Evolutionary conservation across 2,797 vertebrate genomes (phyloP), one percentile per base, ranked within the genome.

Genomic region (Menidia menidia): DNA sequence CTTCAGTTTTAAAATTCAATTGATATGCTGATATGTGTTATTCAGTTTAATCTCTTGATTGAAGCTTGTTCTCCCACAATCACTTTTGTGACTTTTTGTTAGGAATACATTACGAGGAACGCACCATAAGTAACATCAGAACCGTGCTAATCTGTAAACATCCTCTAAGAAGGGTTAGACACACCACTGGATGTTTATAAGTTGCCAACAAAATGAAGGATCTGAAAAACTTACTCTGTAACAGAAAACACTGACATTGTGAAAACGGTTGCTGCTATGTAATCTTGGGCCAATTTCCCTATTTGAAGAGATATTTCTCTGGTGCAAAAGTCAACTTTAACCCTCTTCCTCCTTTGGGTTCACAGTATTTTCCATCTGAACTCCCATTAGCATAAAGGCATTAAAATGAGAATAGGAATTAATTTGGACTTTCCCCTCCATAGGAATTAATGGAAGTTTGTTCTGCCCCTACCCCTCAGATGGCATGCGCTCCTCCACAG

Each of bases 361-460:
- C 84, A 64, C 73, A 75, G 51, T 85, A 84, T 78, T 80, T 79
- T 85, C 90, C 87, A 85, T 89, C 85, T 87, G 83, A 90, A 90
- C 87, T 80, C 0, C 47, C 87, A 95, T 95, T 95, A 94, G 93
- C 94, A 95, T 95, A 94, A 95, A 94, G 78, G 90, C 92, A 95
- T 95, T 94, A 94, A 92, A 94, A 93, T 95, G 92, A 92, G 94
- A 95, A 95, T 93, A 93, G 92, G 92, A 95, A 95, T 95, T 95
- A 94, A 95, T 95, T 95, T 95, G 92, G 93, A 93, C 94, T 94
- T 94, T 94, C 93, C 93, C 91, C 92, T 93, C 92, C 92, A 91
- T 94, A 94, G 94, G 93, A 94, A 94, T 95, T 94, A 95, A 95
- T 95, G 93, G 93, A 93, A 93, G 94, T 95, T 95, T 94, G 93